Conservation (phyloP, 2,888 invertebrate genomes). For the Drosophila nigricruria region DNA sequence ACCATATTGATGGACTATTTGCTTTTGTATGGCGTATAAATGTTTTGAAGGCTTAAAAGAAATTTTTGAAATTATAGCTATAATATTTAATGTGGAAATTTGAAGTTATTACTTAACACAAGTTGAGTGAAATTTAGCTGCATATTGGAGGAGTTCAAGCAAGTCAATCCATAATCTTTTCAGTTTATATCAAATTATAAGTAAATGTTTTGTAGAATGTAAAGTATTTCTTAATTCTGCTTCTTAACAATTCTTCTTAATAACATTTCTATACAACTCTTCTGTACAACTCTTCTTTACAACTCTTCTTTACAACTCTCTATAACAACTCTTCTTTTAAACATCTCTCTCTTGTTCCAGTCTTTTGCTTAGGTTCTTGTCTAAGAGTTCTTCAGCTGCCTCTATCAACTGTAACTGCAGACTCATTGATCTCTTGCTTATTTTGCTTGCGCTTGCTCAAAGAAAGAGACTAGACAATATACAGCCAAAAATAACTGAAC, state of each 20-base stretch:
- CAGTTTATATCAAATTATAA: background rate
- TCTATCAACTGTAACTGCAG: conserved; percentile 15
- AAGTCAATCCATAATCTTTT: too few relatives aligned
- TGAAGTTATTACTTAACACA: background rate
- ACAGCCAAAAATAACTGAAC: conserved; percentile 5
- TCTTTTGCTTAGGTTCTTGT: background rate
- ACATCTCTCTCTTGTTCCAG: background rate
- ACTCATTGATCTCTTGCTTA: background rate
- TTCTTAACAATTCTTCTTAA: background rate
- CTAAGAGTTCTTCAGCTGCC: background rate
- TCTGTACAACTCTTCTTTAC: too few relatives aligned
- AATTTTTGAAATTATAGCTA: background rate
- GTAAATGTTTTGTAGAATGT: background rate
- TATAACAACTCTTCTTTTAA: too few relatives aligned
- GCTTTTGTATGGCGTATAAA: background rate
- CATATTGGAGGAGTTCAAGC: too few relatives aligned
- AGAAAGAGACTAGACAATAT: background rate
- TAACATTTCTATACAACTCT: too few relatives aligned
- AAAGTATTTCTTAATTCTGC: background rate
- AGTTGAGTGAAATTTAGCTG: background rate
- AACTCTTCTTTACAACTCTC: too few relatives aligned
- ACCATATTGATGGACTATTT: background rate
- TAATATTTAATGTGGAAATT: background rate
- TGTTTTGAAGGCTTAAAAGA: background rate
- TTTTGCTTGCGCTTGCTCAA: conserved; percentile 19